These are phyloP conservation scores for Micromys minutus DNA, from an alignment of 2,113 vertebrate species.

Conservation along the genomic window DNA sequence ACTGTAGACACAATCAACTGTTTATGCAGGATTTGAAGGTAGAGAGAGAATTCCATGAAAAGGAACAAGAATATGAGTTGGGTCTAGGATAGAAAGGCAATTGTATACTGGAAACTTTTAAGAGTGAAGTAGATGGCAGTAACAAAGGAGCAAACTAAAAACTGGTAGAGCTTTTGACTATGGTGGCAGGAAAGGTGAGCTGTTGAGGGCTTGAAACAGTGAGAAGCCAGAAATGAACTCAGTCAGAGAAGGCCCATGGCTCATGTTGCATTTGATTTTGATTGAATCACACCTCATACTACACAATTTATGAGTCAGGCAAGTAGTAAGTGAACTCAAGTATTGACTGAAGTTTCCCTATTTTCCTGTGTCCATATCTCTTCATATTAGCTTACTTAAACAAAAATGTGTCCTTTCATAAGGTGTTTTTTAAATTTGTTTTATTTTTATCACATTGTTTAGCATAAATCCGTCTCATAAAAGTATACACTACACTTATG, in stretches of 20 bases:
- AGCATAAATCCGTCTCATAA: neutral
- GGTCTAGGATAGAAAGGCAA: neutral
- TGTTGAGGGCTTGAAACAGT: neutral
- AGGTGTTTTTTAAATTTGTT: neutral
- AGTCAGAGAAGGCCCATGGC: neutral
- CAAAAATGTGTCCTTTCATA: neutral
- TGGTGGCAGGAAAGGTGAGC: neutral
- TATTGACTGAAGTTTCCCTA: neutral
- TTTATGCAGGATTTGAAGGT: neutral
- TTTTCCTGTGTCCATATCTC: neutral
- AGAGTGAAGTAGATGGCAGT: neutral
- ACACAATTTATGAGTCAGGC: neutral
- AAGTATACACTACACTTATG: no score
- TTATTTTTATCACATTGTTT: neutral
- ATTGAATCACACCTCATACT: rapidly evolving
- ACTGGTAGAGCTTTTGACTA: neutral
- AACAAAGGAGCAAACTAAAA: neutral
- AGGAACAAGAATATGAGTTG: neutral
- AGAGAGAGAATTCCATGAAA: neutral
- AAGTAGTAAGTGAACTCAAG: neutral
- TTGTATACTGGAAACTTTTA: neutral
- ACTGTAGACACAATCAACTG: neutral
- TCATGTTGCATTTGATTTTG: neutral
- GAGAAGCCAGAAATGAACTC: neutral
- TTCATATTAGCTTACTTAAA: neutral